Conservation (phyloP, 1,140 invertebrate species). For the Tenebrio molitor region DNA sequence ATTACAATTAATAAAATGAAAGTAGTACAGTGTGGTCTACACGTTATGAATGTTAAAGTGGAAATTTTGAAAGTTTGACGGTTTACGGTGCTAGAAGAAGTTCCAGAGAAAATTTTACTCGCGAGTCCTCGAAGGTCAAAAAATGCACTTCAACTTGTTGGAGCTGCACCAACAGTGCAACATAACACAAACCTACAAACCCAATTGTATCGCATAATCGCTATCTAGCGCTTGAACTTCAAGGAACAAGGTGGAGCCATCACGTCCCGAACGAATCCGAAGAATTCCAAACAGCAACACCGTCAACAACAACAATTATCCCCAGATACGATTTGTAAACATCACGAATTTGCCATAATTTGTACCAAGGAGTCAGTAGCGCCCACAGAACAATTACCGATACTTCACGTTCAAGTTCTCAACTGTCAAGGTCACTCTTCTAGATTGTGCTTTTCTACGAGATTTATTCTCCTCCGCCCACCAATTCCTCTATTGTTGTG, state of each 20-base stretch:
- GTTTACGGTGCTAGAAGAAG: too few species aligned
- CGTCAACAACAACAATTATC: too few species aligned
- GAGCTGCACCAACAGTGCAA: too few species aligned
- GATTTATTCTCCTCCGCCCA: slow-evolving; percentile 17
- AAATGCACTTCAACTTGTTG: too few species aligned
- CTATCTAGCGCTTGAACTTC: background rate
- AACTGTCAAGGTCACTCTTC: slow-evolving; percentile 30
- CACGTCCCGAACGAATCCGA: slow-evolving; percentile 10
- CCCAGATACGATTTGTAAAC: slow-evolving; percentile 11
- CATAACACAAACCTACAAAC: slow-evolving; percentile 30
- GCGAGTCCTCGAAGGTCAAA: too few species aligned
- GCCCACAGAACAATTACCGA: background rate
- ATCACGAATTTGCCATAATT: background rate
- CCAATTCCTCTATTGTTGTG: slow-evolving; percentile 3
- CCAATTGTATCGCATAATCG: slow-evolving; percentile 3
- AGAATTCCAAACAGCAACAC: slow-evolving; percentile 6
- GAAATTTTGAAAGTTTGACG: too few species aligned
- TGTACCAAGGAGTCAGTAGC: background rate
- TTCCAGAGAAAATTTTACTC: too few species aligned
- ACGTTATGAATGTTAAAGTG: too few species aligned
- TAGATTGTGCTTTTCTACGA: slow-evolving; percentile 27
- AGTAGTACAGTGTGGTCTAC: too few species aligned
- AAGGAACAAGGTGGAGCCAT: slow-evolving; percentile 5
- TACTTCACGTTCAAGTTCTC: slow-evolving; percentile 31
- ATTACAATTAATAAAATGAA: too few species aligned